phyloP scores from a whole-genome alignment of 2,888 invertebrate species.

The Platycheirus rosarum region DNA sequence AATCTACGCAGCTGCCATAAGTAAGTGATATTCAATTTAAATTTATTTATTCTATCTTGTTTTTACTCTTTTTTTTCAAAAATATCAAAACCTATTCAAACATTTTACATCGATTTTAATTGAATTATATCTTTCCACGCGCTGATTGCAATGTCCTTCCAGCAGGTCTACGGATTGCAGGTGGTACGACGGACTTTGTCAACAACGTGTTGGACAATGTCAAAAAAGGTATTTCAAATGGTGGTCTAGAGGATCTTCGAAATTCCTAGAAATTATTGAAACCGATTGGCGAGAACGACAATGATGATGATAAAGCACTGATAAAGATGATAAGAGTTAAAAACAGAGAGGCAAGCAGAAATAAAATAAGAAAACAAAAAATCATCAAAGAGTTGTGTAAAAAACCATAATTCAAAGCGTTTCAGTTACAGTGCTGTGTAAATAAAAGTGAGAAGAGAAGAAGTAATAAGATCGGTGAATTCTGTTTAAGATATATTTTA shows the following conservation, averaged over 20 bases:
- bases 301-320: slow-evolving; percentile 48
- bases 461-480: slow-evolving; percentile 31
- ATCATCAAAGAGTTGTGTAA: slow-evolving; percentile 44
- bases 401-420: slow-evolving; percentile 7
- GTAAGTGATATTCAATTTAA: slow-evolving; percentile 75
- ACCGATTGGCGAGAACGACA: slow-evolving; percentile 49
- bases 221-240: slow-evolving; percentile 89
- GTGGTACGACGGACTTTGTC: slow-evolving; percentile 95
- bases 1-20: slow-evolving; percentile 82
- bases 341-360: slow-evolving; percentile 67
- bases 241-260: slow-evolving; percentile 90
- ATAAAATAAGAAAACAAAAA: slow-evolving; percentile 56
- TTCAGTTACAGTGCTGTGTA: slow-evolving; percentile 53
- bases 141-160: slow-evolving; percentile 63
- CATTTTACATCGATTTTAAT: slow-evolving; percentile 48
- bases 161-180: slow-evolving; percentile 93
- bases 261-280: slow-evolving; percentile 77
- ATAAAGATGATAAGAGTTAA: slow-evolving; percentile 24
- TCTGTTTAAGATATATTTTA: slow-evolving; percentile 48
- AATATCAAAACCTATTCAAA: too few species aligned
- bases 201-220: slow-evolving; percentile 95
- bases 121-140: slow-evolving; percentile 52
- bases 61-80: too few species aligned
- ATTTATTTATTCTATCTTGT: neutral
- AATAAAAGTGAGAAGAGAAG: slow-evolving; percentile 25